phyloP scores from a whole-genome alignment of 2,888 invertebrate genomes.

The Xestoiulus laeticollis region DNA sequence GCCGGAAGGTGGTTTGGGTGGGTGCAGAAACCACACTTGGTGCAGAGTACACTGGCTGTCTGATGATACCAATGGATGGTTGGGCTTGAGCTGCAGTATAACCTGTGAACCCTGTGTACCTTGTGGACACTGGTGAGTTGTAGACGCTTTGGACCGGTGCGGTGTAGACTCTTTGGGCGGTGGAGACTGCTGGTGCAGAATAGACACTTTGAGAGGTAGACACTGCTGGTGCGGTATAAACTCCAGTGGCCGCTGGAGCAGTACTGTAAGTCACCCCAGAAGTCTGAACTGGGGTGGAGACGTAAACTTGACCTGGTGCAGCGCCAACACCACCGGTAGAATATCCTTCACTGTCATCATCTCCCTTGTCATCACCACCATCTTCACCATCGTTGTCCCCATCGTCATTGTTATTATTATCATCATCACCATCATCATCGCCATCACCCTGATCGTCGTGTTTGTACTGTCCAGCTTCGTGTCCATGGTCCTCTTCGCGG shows the following conservation, averaged over 20 bases:
- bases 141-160: background rate
- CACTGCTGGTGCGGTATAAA: background rate
- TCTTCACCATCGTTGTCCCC: slow-evolving; percentile 25
- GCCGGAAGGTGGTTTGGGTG: background rate
- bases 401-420: slow-evolving; percentile 4
- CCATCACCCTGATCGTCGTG: slow-evolving; percentile 44
- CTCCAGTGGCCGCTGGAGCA: background rate
- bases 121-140: background rate
- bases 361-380: background rate
- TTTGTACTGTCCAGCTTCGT: slow-evolving; percentile 39
- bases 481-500: background rate
- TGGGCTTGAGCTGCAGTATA: slow-evolving; percentile 28
- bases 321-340: background rate
- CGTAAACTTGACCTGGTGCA: background rate
- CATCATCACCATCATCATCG: background rate
- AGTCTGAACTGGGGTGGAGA: slow-evolving; percentile 40
- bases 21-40: slow-evolving; percentile 36
- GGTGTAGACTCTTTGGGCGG: background rate
- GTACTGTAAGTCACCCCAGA: background rate
- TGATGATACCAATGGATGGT: slow-evolving; percentile 12
- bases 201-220: background rate
- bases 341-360: background rate
- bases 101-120: background rate
- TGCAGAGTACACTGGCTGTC: slow-evolving; percentile 10
- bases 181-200: background rate